Percentiles rank a stretch among this genome's conserved stretches.
Evolutionary conservation across 1,140 invertebrate genomes (phyloP).

Genomic region (Pseudobourletiella spinata): DNA sequence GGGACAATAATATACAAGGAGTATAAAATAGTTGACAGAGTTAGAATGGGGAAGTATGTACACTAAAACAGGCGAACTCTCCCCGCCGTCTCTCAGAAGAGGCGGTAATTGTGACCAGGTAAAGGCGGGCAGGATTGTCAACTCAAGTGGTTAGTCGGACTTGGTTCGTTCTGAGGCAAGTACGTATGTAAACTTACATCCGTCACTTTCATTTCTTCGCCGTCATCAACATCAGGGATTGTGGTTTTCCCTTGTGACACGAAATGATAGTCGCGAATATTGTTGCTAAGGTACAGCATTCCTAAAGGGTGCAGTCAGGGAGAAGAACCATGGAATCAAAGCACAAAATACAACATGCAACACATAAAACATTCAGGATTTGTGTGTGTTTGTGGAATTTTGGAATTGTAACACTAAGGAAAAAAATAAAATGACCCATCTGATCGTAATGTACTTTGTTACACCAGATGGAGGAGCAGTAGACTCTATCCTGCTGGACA

Average conservation of each 20-base stretch:
- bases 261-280: constrained; percentile 61
- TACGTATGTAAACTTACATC: constrained; percentile 90
- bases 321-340: background rate
- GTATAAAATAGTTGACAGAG: too few species aligned
- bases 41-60: too few species aligned
- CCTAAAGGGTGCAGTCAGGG: constrained; percentile 19
- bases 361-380: background rate
- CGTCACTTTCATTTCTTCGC: constrained; percentile 76
- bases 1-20: too few species aligned
- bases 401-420: background rate
- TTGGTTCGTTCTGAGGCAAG: too few species aligned
- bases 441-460: too few species aligned
- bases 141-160: too few species aligned
- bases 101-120: too few species aligned
- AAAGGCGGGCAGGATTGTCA: too few species aligned
- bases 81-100: too few species aligned
- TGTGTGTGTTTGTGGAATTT: background rate
- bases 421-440: background rate
- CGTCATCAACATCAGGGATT: constrained; percentile 90
- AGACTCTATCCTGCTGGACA: too few species aligned
- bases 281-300: constrained; percentile 39
- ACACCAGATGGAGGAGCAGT: too few species aligned
- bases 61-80: too few species aligned
- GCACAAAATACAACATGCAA: background rate
- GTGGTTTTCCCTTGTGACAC: constrained; percentile 85